Percentiles rank a stretch among this genome's conserved stretches.
Conservation (phyloP, 2,888 invertebrate species). For the Keiferia lycopersicella region DNA sequence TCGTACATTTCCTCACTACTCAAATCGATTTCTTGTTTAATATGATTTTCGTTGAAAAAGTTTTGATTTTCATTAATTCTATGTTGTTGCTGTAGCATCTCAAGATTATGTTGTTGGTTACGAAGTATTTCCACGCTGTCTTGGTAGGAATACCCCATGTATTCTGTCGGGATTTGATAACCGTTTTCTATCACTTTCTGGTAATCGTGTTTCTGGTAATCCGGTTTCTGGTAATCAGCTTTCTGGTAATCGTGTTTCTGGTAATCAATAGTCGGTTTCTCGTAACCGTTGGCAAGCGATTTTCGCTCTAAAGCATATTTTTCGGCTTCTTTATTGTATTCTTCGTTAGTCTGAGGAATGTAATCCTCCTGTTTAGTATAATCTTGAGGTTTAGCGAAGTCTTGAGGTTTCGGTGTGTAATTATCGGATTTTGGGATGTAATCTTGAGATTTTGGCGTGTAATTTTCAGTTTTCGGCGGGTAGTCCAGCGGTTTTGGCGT, state of each 20-base stretch:
- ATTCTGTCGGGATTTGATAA: slow-evolving; percentile 20
- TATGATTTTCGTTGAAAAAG: slow-evolving; percentile 67
- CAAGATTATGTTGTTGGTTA: slow-evolving; percentile 69
- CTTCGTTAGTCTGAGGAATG: slow-evolving; percentile 69
- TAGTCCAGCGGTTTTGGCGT: slow-evolving; percentile 65
- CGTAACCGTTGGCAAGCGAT: slow-evolving; percentile 54
- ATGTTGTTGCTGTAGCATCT: slow-evolving; percentile 65
- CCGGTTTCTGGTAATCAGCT: slow-evolving; percentile 5
- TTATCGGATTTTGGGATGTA: not conserved
- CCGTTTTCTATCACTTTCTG: slow-evolving; percentile 34
- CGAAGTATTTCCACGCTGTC: slow-evolving; percentile 62
- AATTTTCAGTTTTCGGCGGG: slow-evolving; percentile 28
- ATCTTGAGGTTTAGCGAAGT: slow-evolving; percentile 59
- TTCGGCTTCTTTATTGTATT: slow-evolving; percentile 72
- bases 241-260: slow-evolving; percentile 39
- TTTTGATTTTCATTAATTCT: slow-evolving; percentile 62
- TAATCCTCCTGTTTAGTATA: slow-evolving; percentile 66
- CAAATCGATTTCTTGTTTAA: slow-evolving; percentile 69
- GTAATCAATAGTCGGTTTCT: slow-evolving; percentile 46
- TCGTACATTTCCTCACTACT: slow-evolving; percentile 63
- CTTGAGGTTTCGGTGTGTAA: slow-evolving; percentile 30
- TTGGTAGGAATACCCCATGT: slow-evolving; percentile 30
- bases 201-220: slow-evolving; percentile 41
- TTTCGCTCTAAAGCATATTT: slow-evolving; percentile 68
- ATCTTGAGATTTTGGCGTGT: not conserved